These are phyloP conservation scores for Ctenomys sociabilis DNA, from an alignment of 2,113 vertebrate genomes.

Conservation along the genomic window DNA sequence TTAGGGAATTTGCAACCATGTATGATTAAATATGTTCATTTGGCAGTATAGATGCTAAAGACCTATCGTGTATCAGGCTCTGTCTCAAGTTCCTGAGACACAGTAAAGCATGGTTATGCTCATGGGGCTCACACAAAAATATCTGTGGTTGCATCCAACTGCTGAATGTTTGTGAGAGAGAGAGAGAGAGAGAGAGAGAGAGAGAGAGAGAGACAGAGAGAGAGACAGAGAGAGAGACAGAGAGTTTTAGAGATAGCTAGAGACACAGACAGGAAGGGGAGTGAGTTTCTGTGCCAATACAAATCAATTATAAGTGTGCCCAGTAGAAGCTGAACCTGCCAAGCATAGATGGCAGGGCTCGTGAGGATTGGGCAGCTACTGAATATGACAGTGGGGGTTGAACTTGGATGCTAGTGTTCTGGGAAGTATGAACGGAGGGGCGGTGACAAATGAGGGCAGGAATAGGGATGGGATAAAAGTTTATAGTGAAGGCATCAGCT, in stretches of 20 bases:
- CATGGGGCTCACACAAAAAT: not conserved
- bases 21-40: not conserved
- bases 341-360: not conserved
- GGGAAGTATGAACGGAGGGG: not conserved
- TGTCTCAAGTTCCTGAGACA: not conserved
- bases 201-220: no score
- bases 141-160: not conserved
- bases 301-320: not conserved
- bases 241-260: not conserved
- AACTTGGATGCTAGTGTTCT: not conserved
- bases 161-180: not conserved
- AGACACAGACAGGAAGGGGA: no score
- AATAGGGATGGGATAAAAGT: not conserved
- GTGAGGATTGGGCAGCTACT: not conserved
- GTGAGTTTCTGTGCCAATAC: not conserved
- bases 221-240: not conserved
- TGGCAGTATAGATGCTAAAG: not conserved
- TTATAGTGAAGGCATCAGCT: not conserved
- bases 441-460: not conserved
- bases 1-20: not conserved
- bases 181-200: not conserved
- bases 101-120: not conserved
- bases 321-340: not conserved
- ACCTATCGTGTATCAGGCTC: not conserved
- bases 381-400: not conserved